Evolutionary conservation across 2,797 vertebrate genomes (phyloP), one percentile per base, ranked within the genome.

Genomic region (Bradypodion pumilum): DNA sequence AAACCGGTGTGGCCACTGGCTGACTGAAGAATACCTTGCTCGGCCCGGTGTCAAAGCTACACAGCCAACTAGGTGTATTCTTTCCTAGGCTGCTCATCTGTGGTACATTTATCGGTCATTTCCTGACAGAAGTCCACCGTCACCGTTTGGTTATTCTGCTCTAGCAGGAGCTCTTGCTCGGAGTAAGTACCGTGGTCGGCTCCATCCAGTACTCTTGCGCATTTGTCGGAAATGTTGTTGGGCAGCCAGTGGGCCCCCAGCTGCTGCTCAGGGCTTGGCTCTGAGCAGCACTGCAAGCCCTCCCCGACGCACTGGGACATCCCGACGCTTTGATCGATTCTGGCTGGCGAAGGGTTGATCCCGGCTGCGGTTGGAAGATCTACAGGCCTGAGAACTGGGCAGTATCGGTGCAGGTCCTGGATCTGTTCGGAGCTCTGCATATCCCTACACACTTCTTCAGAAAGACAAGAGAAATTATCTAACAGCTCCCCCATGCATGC

Each of bases 101-200:
- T 99, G 84, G 98, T 99, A 97, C 98, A 99, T 96, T 99, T 99
- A 92, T 99, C 98, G 92, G 98, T 99, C 98, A 99, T 99, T 96
- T 99, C 98, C 96, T 99, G 98, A 96, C 98, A 99, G 95, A 99
- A 99, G 95, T 99, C 98, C 90, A 99, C 98, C 0, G 98, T 99
- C 88, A 99, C 98, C 2, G 98, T 97, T 92, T 99, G 98, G 95
- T 96, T 97, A 95, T 96, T 96, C 90, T 97, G 97, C 91, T 97
- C 97, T 63, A 95, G 88, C n/a, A 96, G 95, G 86, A 96, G 94
- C 84, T 95, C 97, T 74, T 96, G 96, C 94, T 98, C 96, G 1
- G 95, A 88, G 94, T 96, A 98, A 93, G 94, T 94, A 93, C 96
- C 94, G 80, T 95, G 89, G 62, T 97, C 96, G 4, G 92, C 93